Conservation (phyloP, 2,888 invertebrate species). For the Acanthosepion pharaonis region DNA sequence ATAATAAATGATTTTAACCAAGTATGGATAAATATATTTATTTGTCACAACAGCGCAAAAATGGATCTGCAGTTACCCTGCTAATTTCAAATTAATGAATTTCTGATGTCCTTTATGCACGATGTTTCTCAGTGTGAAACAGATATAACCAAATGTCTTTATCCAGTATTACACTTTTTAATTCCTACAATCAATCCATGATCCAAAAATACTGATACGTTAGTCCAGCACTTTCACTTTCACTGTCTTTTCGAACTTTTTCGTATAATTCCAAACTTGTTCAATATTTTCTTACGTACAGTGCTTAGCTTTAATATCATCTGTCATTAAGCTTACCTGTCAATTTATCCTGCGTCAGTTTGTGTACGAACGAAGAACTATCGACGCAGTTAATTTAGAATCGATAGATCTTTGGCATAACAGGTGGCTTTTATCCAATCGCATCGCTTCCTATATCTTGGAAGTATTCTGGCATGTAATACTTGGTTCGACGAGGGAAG, state of each 20-base stretch:
- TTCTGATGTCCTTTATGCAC: too few relatives aligned
- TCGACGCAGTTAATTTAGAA: neutral
- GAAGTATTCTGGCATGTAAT: too few relatives aligned
- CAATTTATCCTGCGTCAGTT: neutral
- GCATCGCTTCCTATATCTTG: too few relatives aligned
- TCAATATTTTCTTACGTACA: neutral
- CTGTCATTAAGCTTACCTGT: neutral
- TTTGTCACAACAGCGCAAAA: too few relatives aligned
- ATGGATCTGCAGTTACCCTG: too few relatives aligned
- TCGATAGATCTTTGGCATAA: neutral
- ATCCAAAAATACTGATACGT: neutral
- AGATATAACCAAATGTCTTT: too few relatives aligned
- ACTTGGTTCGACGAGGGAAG: too few relatives aligned
- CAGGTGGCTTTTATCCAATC: neutral
- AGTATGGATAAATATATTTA: too few relatives aligned
- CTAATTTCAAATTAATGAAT: too few relatives aligned
- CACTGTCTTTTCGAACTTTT: neutral
- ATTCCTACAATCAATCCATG: neutral
- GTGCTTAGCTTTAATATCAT: neutral
- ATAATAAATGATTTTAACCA: too few relatives aligned
- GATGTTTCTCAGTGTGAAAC: too few relatives aligned
- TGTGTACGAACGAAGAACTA: neutral
- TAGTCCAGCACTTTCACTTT: neutral
- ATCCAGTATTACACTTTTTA: neutral
- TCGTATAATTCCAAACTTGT: neutral